Conservation (phyloP, 2,888 invertebrate genomes). For the Scaptomyza parva region DNA sequence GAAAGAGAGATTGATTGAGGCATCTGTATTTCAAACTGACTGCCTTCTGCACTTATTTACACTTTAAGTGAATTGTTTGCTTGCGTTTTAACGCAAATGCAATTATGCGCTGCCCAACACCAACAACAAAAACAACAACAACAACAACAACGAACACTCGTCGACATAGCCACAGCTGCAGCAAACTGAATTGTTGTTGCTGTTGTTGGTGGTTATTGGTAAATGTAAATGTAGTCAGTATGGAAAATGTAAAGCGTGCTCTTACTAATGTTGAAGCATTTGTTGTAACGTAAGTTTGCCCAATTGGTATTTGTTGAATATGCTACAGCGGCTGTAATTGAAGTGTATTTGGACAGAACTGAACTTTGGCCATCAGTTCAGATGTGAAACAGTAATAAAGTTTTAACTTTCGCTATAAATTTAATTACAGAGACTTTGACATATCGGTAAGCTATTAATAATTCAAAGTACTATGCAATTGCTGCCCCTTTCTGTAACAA, state of each 20-base stretch:
- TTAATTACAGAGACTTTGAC: neutral
- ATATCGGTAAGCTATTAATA: conserved; percentile 7
- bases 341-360: conserved; percentile 33
- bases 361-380: neutral
- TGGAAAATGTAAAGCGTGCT: conserved; percentile 51
- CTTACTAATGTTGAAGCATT: conserved; percentile 64
- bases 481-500: neutral
- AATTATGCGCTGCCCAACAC: conserved; percentile 69
- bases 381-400: neutral
- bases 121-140: too few species aligned
- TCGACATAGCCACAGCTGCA: conserved; percentile 28
- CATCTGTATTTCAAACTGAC: conserved; percentile 41
- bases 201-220: conserved; percentile 13
- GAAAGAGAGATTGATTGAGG: conserved; percentile 27
- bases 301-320: conserved; percentile 34
- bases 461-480: neutral
- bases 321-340: conserved; percentile 32
- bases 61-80: conserved; percentile 80
- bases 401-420: neutral
- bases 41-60: conserved; percentile 70
- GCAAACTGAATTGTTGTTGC: conserved; percentile 6
- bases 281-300: conserved; percentile 42
- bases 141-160: conserved; percentile 29
- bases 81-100: conserved; percentile 80
- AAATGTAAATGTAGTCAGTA: conserved; percentile 20